A percentile compares a stretch with the other conserved stretches of the same genome.
These are phyloP conservation scores for Pegea sp. DNA, from an alignment of 23 tunicate species.

Conservation along the genomic window DNA sequence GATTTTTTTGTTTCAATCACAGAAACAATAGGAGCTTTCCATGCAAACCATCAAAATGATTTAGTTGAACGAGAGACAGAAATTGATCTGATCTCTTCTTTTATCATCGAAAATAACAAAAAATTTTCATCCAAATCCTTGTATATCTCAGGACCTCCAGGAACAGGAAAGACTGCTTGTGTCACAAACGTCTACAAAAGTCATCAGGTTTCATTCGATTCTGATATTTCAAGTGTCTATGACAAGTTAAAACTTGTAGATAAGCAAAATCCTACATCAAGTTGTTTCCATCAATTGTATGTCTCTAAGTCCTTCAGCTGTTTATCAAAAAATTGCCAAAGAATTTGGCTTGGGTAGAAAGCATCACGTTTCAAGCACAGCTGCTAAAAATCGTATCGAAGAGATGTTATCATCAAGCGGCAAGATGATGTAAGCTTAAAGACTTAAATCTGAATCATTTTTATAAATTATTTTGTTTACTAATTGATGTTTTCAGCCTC, in stretches of 20 bases:
- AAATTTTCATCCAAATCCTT: too few species aligned
- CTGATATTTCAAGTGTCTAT: not conserved
- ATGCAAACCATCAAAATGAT: too few species aligned
- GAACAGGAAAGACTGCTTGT: slow-evolving; percentile 94
- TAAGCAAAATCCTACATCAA: not conserved
- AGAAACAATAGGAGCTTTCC: too few species aligned
- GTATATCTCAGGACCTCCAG: slow-evolving; percentile 93
- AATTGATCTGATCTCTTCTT: too few species aligned
- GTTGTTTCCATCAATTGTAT: slow-evolving; percentile 54
- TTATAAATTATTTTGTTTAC: not conserved
- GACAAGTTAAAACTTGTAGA: slow-evolving; percentile 2
- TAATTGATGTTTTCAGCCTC: slow-evolving; percentile 14
- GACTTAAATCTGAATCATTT: not conserved
- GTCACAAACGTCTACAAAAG: slow-evolving; percentile 11
- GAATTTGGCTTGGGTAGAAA: slow-evolving; percentile 29
- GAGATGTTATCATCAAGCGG: slow-evolving; percentile 12
- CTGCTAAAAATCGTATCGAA: slow-evolving; percentile 36
- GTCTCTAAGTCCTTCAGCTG: slow-evolving; percentile 41
- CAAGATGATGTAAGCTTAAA: slow-evolving; percentile 30
- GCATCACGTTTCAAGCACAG: slow-evolving; percentile 9
- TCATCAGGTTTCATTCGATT: slow-evolving; percentile 7
- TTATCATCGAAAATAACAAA: too few species aligned
- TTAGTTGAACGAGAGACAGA: too few species aligned
- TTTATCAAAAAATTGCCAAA: slow-evolving; percentile 43
- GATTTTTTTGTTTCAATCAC: too few species aligned